phyloP scores from a whole-genome alignment of 2,113 vertebrate species.

The Aythya baeri region DNA sequence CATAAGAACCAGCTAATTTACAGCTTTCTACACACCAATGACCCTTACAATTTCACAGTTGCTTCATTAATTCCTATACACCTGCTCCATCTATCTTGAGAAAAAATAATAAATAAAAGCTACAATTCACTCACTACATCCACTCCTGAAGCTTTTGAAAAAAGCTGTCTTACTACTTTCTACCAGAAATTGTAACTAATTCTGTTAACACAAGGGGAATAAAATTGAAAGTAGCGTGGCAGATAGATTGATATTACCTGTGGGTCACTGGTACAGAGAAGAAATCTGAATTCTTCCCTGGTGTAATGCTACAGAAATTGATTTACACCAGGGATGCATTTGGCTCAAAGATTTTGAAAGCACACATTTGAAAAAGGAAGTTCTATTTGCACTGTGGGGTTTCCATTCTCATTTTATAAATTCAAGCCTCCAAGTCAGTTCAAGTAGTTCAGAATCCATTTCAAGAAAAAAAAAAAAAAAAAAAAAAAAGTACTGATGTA shows the following conservation, averaged over 20 bases:
- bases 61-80: slow-evolving; percentile 77
- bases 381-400: slow-evolving; percentile 9
- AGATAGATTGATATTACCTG: slow-evolving; percentile 26
- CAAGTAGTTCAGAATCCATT: background rate
- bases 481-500: slow-evolving; percentile 24
- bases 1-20: slow-evolving; percentile 73
- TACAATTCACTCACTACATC: background rate
- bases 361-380: background rate
- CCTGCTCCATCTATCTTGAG: slow-evolving; percentile 60
- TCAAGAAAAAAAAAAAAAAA: slow-evolving; percentile 34
- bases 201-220: slow-evolving; percentile 6
- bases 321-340: slow-evolving; percentile 39
- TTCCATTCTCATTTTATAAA: background rate
- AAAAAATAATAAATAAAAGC: slow-evolving; percentile 60
- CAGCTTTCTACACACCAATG: slow-evolving; percentile 71
- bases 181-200: slow-evolving; percentile 48
- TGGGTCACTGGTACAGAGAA: background rate
- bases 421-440: background rate
- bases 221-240: slow-evolving; percentile 34
- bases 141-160: slow-evolving; percentile 1
- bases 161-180: background rate
- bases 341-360: slow-evolving; percentile 21
- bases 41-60: slow-evolving; percentile 70
- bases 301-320: slow-evolving; percentile 16
- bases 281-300: slow-evolving; percentile 26